A percentile compares a stretch with the other conserved stretches of the same genome.
Evolutionary conservation across 2,113 vertebrate species (phyloP).

Genomic region (Elephantulus edwardii): DNA sequence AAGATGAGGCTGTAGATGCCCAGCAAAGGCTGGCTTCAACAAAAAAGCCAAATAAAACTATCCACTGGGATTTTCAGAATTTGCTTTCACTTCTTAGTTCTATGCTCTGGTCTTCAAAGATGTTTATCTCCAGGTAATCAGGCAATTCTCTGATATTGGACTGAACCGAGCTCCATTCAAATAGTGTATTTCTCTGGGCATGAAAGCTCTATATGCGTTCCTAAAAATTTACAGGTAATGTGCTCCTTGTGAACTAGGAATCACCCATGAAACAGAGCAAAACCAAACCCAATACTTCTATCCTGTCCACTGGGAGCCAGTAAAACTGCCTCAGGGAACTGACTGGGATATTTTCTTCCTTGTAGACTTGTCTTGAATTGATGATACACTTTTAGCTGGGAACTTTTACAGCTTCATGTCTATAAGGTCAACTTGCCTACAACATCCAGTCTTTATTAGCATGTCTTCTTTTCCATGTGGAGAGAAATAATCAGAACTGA

Average conservation of each 20-base stretch:
- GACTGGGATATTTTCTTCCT: neutral
- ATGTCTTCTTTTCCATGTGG: conserved; percentile 19
- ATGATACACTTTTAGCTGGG: neutral
- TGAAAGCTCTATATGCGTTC: neutral
- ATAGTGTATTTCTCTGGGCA: neutral
- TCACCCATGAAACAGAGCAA: neutral
- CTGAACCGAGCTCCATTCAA: conserved; percentile 25
- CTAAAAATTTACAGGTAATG: neutral
- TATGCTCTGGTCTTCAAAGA: conserved; percentile 27
- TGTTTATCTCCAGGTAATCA: neutral
- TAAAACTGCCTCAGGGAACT: neutral
- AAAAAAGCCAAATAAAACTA: conserved; percentile 15
- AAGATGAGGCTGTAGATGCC: neutral
- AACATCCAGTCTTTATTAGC: neutral
- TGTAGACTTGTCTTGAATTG: neutral
- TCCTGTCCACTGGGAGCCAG: neutral
- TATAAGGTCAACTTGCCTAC: conserved; percentile 4
- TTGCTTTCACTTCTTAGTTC: neutral
- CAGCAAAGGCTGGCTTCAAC: neutral
- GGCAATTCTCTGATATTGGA: conserved; percentile 18
- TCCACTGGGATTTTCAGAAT: neutral
- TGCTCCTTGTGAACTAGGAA: conserved; percentile 28
- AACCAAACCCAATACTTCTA: neutral
- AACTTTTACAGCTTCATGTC: neutral
- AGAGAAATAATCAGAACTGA: conserved; percentile 39